Percentiles rank a stretch among this genome's conserved stretches.
Conservation (phyloP, 92 coral and sea anemone genomes). For the Scolanthus callimorphus region DNA sequence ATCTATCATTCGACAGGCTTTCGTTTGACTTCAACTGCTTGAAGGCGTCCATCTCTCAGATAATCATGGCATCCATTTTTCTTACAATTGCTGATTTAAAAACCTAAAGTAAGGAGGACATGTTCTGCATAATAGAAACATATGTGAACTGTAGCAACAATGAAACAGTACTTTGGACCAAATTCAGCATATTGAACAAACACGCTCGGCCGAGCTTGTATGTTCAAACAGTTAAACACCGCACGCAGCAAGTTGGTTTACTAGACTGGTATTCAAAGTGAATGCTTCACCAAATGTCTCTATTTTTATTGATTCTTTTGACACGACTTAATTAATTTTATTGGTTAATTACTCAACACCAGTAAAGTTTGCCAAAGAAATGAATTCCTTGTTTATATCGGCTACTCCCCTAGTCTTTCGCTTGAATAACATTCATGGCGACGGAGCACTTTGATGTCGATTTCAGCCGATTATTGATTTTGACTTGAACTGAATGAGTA, state of each 20-base stretch:
- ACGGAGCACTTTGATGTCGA: constrained; percentile 2
- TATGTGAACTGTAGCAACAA: constrained; percentile 88
- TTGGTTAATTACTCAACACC: constrained; percentile 21
- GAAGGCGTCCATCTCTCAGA: too few species aligned
- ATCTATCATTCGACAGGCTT: too few species aligned
- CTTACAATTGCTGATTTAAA: too few species aligned
- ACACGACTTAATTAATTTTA: constrained; percentile 43
- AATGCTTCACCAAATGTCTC: constrained; percentile 44
- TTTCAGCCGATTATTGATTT: neutral
- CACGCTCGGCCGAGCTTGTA: neutral
- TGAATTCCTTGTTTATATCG: constrained; percentile 11
- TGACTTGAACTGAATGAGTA: neutral
- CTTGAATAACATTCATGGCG: too few species aligned
- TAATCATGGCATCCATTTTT: too few species aligned
- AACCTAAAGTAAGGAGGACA: neutral
- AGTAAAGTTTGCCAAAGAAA: constrained; percentile 25
- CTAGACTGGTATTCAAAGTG: neutral
- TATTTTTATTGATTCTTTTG: constrained; percentile 22
- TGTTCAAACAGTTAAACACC: neutral
- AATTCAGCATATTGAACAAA: neutral
- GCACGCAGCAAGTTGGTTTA: neutral
- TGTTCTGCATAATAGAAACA: constrained; percentile 31
- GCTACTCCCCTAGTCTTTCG: neutral
- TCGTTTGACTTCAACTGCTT: too few species aligned
- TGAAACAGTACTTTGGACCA: neutral